Percentiles rank a stretch among this genome's conserved stretches.
These are phyloP conservation scores for Scomber colias DNA, from an alignment of 2,113 vertebrate genomes.

Conservation along the genomic window DNA sequence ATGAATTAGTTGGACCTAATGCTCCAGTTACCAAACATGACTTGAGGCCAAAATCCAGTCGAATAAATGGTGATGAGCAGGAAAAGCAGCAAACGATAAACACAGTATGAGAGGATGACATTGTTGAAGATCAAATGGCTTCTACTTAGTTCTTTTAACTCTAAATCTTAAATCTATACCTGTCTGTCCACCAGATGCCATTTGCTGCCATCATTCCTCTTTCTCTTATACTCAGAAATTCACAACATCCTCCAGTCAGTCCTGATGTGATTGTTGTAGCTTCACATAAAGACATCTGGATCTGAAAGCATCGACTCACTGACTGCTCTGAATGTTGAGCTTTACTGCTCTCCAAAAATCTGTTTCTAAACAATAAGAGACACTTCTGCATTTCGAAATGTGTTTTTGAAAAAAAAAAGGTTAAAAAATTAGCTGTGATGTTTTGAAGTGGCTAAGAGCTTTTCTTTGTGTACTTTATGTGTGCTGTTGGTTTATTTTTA, in stretches of 20 bases:
- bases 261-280: conserved; percentile 7
- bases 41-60: background rate
- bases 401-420: background rate
- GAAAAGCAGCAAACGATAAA: background rate
- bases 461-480: background rate
- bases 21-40: background rate
- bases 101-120: background rate
- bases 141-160: conserved; percentile 9
- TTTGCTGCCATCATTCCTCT: background rate
- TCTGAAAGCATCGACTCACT: background rate
- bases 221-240: conserved; percentile 2
- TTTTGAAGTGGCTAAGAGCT: background rate
- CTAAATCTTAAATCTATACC: background rate
- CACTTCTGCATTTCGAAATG: background rate
- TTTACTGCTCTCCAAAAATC: background rate
- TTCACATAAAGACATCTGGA: conserved; percentile 11
- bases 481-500: conserved; percentile 1
- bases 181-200: background rate
- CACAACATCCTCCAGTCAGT: conserved; percentile 28
- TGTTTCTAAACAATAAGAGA: background rate
- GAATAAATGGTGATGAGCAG: background rate
- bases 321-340: background rate
- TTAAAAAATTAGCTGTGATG: conserved; percentile 3
- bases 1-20: background rate
- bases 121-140: background rate